A percentile compares a stretch with the other conserved stretches of the same genome.
Evolutionary conservation across 2,888 invertebrate genomes (phyloP).

Genomic region (Rhorus exstirpatorius): DNA sequence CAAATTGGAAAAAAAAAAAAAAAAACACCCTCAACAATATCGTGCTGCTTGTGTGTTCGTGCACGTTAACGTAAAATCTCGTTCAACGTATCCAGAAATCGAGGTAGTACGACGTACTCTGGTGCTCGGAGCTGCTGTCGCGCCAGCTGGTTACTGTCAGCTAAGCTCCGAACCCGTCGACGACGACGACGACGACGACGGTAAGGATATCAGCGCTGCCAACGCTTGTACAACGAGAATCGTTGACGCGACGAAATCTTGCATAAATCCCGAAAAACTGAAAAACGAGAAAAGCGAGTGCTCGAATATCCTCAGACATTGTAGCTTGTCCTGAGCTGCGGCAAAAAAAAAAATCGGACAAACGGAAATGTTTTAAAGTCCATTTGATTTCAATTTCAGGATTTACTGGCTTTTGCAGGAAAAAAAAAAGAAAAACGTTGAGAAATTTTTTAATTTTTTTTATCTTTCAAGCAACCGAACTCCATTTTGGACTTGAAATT

Average conservation of each 20-base stretch:
- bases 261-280: slow-evolving; percentile 68
- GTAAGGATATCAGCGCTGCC: slow-evolving; percentile 79
- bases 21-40: neutral
- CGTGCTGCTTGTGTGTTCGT: neutral
- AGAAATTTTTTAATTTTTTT: neutral
- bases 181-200: too few relatives aligned
- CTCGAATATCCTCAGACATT: slow-evolving; percentile 76
- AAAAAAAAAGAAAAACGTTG: slow-evolving; percentile 4
- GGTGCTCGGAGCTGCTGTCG: slow-evolving; percentile 68
- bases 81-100: slow-evolving; percentile 52
- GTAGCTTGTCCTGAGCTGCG: slow-evolving; percentile 81
- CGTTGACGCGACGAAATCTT: slow-evolving; percentile 63
- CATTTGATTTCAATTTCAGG: neutral
- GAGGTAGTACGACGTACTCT: slow-evolving; percentile 54
- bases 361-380: neutral
- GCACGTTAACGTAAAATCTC: slow-evolving; percentile 3
- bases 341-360: neutral
- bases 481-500: too few relatives aligned
- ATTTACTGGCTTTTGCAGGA: neutral
- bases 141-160: slow-evolving; percentile 76
- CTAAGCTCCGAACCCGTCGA: slow-evolving; percentile 73
- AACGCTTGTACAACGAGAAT: slow-evolving; percentile 65
- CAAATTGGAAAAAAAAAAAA: too few relatives aligned
- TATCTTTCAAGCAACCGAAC: too few relatives aligned
- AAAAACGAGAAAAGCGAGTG: slow-evolving; percentile 76